Evolutionary conservation across 1,140 invertebrate genomes (phyloP).

Genomic region (honey bee (Apis mellifera)): Amel_HAv3.1 CM009942.2:2025001-2025500

Average conservation of each 20-base stretch:
- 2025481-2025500: conserved; percentile 81
- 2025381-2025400: conserved; percentile 64
- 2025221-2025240: background rate
- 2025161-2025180: background rate
- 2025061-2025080: background rate
- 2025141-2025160: background rate
- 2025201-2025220: background rate
- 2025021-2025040: too few species aligned
- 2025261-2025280: conserved; percentile 27
- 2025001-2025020: too few species aligned
- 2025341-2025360: background rate
- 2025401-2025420: conserved; percentile 73
- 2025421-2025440: conserved; percentile 80
- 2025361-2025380: conserved; percentile 62
- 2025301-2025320: conserved; percentile 9
- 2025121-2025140: background rate
- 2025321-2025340: conserved; percentile 35
- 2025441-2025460: conserved; percentile 81
- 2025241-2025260: conserved; percentile 7
- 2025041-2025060: too few species aligned
- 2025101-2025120: background rate
- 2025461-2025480: conserved; percentile 82
- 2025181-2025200: background rate
- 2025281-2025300: conserved; percentile 3
- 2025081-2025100: background rate